These are phyloP conservation scores for Rhabdornis inornatus DNA, from an alignment of 2,113 vertebrate species.

Conservation along the genomic window DNA sequence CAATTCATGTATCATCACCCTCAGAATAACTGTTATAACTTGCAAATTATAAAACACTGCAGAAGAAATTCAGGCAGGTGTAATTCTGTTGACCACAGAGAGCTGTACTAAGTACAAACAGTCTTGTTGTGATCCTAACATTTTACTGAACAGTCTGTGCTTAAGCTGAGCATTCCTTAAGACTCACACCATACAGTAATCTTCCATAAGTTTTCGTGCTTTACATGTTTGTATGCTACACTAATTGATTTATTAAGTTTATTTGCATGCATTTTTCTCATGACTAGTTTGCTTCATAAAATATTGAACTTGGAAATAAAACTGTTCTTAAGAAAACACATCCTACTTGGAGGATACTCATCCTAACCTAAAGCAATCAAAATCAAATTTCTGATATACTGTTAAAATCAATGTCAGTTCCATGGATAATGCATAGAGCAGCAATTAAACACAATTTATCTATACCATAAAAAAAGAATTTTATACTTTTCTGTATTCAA, in stretches of 20 bases:
- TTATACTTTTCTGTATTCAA: not conserved
- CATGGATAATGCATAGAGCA: not conserved
- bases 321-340: not conserved
- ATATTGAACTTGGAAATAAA: not conserved
- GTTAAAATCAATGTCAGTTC: not conserved
- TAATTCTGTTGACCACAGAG: not conserved
- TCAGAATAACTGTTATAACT: not conserved
- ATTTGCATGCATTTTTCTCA: not conserved
- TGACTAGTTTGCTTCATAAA: not conserved
- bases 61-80: not conserved
- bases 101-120: not conserved
- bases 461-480: not conserved
- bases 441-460: not conserved
- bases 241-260: not conserved
- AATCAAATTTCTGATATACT: not conserved
- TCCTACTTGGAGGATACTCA: not conserved
- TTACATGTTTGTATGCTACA: not conserved
- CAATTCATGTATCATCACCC: not conserved
- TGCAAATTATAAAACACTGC: not conserved
- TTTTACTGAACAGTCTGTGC: not conserved
- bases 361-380: not conserved
- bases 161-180: not conserved
- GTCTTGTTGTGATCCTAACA: not conserved
- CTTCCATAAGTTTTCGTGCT: not conserved
- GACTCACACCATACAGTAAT: not conserved